Base-by-base conservation (phyloP, 1,140 invertebrate genomes). In the Melipona quadrifasciata region DNA sequence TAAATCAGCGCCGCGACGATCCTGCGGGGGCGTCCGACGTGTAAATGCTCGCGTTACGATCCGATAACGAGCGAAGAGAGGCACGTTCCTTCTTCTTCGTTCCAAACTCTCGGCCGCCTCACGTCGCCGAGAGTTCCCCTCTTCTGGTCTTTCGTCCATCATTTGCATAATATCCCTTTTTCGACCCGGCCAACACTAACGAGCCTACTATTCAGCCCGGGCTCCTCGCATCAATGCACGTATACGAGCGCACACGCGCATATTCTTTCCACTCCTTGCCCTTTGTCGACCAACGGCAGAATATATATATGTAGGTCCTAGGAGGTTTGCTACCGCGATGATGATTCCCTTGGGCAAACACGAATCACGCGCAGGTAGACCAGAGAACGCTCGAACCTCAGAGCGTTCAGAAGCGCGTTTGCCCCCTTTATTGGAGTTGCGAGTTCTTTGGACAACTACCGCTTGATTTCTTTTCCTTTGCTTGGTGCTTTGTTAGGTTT, bases 31-130 rank as follows among this genome's bases (percentile, higher is more conserved):
- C 88, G 90, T 89, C 72, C 87, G 87, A 91, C 92, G 92, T 92
- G 92, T 92, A 92, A 92, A 92, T 91, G 90, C 90, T 92, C 89
- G 90, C 90, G 91, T 92, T 92, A 92, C 90, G 91, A 92, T 89
- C 90, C 90, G 91, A 92, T 92, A 92, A 91, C 90, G 89, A 90
- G 87, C 86, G 84, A 90, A 80, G 89, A 80, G 86, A 80, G 87
- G 85, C 86, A 76, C 86, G 77, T 88, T 74, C 84, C 73, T 78
- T 81, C 82, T 82, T 84, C 57, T 57, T 53, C 72, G 64, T 71
- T 74, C 53, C 70, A 53, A 68, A 77, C 53, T 72, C 51, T 34
- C 21, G 31, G 27, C 10, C 65, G 3, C 31, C 31, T 80, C 79
- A 65, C 87, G 85, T 80, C 84, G 82, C 86, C 89, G 87, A 92